A percentile compares a stretch with the other conserved stretches of the same genome.
Evolutionary conservation across 2,113 vertebrate species (phyloP).

Genomic region (Athene cunicularia): DNA sequence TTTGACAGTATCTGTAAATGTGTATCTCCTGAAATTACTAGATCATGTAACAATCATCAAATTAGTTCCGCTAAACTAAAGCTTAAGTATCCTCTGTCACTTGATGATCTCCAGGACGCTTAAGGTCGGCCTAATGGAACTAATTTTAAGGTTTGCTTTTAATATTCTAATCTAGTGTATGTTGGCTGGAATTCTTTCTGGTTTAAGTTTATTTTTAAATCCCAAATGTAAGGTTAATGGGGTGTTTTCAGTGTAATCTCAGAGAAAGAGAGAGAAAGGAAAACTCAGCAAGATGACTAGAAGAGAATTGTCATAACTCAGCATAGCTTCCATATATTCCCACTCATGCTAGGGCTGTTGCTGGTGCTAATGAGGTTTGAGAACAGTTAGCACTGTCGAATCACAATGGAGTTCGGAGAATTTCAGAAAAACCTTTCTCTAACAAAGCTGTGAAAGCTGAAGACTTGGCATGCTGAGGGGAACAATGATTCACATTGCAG

Average conservation of each 20-base stretch:
- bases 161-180: neutral
- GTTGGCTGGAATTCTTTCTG: neutral
- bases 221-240: neutral
- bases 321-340: neutral
- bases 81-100: neutral
- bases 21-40: neutral
- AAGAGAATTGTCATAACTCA: neutral
- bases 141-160: neutral
- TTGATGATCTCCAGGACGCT: neutral
- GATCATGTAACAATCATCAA: neutral
- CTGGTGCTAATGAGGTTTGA: neutral
- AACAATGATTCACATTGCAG: neutral
- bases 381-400: neutral
- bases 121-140: neutral
- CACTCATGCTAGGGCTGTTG: neutral
- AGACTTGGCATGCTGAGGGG: neutral
- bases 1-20: neutral
- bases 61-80: neutral
- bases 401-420: neutral
- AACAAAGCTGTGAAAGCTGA: neutral
- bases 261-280: neutral
- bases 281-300: neutral
- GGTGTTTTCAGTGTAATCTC: neutral
- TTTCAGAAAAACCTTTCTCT: neutral
- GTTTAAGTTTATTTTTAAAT: neutral